These are phyloP conservation scores for Arge pagana DNA, from an alignment of 2,888 invertebrate genomes.

Conservation along the genomic window DNA sequence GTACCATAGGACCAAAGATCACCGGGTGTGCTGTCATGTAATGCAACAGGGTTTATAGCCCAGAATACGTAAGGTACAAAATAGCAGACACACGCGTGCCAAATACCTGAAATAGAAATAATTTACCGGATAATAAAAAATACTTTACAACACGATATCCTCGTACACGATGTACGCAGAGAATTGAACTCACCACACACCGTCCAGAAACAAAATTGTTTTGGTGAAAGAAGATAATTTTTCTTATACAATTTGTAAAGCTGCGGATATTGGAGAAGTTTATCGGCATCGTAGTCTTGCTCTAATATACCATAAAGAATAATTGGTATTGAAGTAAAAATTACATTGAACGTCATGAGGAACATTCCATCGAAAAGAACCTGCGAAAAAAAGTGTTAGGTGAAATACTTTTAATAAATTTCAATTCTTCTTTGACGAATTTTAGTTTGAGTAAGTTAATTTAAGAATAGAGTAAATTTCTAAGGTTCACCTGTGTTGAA, in stretches of 20 bases:
- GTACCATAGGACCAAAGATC: slow-evolving; percentile 60
- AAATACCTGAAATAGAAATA: slow-evolving; percentile 59
- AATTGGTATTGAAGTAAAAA: slow-evolving; percentile 77
- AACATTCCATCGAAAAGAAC: slow-evolving; percentile 77
- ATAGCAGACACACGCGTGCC: slow-evolving; percentile 70
- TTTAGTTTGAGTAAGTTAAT: too few species aligned
- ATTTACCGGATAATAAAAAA: not conserved
- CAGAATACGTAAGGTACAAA: slow-evolving; percentile 61
- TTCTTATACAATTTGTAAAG: slow-evolving; percentile 68
- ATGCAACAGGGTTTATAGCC: slow-evolving; percentile 59
- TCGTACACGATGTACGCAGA: too few species aligned
- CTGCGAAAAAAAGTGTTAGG: slow-evolving; percentile 48
- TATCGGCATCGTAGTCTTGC: slow-evolving; percentile 66
- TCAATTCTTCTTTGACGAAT: too few species aligned
- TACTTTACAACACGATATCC: too few species aligned
- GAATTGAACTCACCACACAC: slow-evolving; percentile 50
- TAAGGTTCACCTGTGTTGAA: slow-evolving; percentile 58
- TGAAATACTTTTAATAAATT: slow-evolving; percentile 1
- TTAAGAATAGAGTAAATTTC: too few species aligned
- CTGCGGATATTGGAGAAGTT: slow-evolving; percentile 66
- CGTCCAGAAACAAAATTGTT: slow-evolving; percentile 68
- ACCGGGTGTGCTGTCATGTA: slow-evolving; percentile 60
- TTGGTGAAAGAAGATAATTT: slow-evolving; percentile 69
- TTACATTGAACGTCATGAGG: slow-evolving; percentile 75
- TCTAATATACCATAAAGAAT: slow-evolving; percentile 76